A percentile compares a stretch with the other conserved stretches of the same genome.
These are phyloP conservation scores for Phacellophora camtschatica DNA, from an alignment of 30 jellyfish, hydroid and myxozoan species.

Conservation along the genomic window DNA sequence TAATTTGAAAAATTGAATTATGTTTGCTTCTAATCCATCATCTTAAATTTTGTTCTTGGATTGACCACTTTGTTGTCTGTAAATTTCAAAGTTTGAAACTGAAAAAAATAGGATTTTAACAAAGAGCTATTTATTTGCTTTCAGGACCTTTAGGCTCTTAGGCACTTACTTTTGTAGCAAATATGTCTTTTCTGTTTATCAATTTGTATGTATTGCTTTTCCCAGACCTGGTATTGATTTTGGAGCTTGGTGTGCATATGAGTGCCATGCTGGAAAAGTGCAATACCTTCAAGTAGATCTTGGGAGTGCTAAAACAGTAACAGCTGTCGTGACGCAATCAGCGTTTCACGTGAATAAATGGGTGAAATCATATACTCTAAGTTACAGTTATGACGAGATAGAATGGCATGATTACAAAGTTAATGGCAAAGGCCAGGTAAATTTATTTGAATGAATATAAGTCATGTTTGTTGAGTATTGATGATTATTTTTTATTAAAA, in stretches of 20 bases:
- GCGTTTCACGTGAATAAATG: neutral
- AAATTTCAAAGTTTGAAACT: too few species aligned
- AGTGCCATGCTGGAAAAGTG: slow-evolving; percentile 34
- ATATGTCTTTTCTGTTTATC: neutral
- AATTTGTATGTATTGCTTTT: neutral
- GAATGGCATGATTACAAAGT: slow-evolving; percentile 70
- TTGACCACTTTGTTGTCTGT: too few species aligned
- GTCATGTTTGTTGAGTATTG: too few species aligned
- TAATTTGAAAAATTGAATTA: too few species aligned
- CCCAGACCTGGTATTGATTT: too few species aligned
- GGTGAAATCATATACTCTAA: slow-evolving; percentile 62
- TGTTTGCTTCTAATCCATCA: too few species aligned
- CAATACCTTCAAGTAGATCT: slow-evolving; percentile 86
- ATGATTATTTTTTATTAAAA: too few species aligned
- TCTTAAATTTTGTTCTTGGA: too few species aligned
- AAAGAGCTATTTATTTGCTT: too few species aligned
- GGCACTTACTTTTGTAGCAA: neutral
- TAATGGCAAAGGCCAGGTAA: slow-evolving; percentile 53
- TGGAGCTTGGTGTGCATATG: slow-evolving; percentile 94
- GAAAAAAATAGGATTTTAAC: too few species aligned
- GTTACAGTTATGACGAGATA: slow-evolving; percentile 84
- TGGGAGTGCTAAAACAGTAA: slow-evolving; percentile 72
- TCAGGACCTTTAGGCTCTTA: too few species aligned
- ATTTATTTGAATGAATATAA: too few species aligned
- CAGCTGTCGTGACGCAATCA: slow-evolving; percentile 72